phyloP scores from a whole-genome alignment of 2,888 invertebrate genomes.

The Chymomyza procnemis region DNA sequence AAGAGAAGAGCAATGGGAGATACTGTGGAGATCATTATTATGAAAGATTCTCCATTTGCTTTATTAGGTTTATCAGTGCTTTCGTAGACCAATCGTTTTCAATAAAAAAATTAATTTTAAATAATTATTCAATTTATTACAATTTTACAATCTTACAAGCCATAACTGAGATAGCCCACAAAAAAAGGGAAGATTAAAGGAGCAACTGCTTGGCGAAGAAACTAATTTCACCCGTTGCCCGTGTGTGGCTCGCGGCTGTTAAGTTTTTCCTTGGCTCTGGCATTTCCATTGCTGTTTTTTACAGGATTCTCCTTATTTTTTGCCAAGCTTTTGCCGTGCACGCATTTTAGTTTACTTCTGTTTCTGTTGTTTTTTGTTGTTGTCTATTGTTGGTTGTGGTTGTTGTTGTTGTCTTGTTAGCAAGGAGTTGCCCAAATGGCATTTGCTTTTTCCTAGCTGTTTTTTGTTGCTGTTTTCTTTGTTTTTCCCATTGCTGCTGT shows the following conservation, averaged over 20 bases:
- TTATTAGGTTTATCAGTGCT: no score
- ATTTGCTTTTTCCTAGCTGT: slow-evolving; percentile 48
- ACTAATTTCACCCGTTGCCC: slow-evolving; percentile 50
- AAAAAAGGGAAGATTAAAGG: background rate
- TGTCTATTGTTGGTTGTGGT: slow-evolving; percentile 22
- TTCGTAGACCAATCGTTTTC: no score
- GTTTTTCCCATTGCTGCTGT: background rate
- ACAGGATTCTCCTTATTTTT: slow-evolving; percentile 6
- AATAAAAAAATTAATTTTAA: background rate
- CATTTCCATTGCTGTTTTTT: slow-evolving; percentile 1
- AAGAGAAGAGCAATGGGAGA: no score
- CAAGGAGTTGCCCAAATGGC: slow-evolving; percentile 61
- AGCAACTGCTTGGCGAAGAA: slow-evolving; percentile 32
- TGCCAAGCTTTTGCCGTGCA: background rate
- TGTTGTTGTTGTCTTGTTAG: slow-evolving; percentile 55
- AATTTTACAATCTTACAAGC: background rate
- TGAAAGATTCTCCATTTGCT: no score
- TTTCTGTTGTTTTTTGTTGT: slow-evolving; percentile 24
- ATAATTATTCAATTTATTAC: no score
- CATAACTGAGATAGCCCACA: background rate
- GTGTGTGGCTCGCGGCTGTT: slow-evolving; percentile 60
- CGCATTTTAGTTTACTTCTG: slow-evolving; percentile 12
- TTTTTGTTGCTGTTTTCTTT: slow-evolving; percentile 14
- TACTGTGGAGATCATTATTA: no score
- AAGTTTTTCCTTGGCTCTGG: slow-evolving; percentile 39